A percentile compares a stretch with the other conserved stretches of the same genome.
Evolutionary conservation across 2,888 invertebrate species (phyloP).

Genomic region (Pollenia griseotomentosa): DNA sequence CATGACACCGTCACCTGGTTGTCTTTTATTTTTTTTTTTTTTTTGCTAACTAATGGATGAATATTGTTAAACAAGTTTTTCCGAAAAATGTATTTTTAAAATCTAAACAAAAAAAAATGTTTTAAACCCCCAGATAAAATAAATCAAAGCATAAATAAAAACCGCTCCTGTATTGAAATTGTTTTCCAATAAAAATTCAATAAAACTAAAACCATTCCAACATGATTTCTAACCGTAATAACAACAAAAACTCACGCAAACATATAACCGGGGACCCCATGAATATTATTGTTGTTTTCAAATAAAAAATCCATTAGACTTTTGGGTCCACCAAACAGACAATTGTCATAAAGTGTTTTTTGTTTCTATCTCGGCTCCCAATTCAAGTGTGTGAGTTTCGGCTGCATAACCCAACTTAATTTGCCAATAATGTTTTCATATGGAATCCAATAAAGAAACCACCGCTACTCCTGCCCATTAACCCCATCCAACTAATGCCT

Average conservation of each 20-base stretch:
- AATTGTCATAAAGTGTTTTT: slow-evolving; percentile 66
- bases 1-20: slow-evolving; percentile 68
- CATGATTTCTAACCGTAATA: slow-evolving; percentile 36
- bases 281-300: slow-evolving; percentile 50
- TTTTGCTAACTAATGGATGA: slow-evolving; percentile 25
- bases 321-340: slow-evolving; percentile 68
- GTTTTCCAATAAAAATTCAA: slow-evolving; percentile 72
- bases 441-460: slow-evolving; percentile 68
- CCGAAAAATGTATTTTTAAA: neutral
- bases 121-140: slow-evolving; percentile 6
- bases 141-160: slow-evolving; percentile 51
- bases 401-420: slow-evolving; percentile 39
- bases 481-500: slow-evolving; percentile 42
- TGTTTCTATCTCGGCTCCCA: slow-evolving; percentile 27
- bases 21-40: slow-evolving; percentile 4
- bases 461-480: slow-evolving; percentile 19
- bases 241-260: slow-evolving; percentile 7
- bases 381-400: slow-evolving; percentile 1
- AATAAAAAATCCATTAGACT: slow-evolving; percentile 65
- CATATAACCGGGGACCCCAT: slow-evolving; percentile 3
- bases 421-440: slow-evolving; percentile 67
- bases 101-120: neutral
- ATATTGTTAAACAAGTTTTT: neutral
- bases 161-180: slow-evolving; percentile 42
- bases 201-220: slow-evolving; percentile 60